Evolutionary conservation across 1,140 invertebrate species (phyloP), one percentile per base, ranked within the genome.

Genomic region (Euborellia annulipes): DNA sequence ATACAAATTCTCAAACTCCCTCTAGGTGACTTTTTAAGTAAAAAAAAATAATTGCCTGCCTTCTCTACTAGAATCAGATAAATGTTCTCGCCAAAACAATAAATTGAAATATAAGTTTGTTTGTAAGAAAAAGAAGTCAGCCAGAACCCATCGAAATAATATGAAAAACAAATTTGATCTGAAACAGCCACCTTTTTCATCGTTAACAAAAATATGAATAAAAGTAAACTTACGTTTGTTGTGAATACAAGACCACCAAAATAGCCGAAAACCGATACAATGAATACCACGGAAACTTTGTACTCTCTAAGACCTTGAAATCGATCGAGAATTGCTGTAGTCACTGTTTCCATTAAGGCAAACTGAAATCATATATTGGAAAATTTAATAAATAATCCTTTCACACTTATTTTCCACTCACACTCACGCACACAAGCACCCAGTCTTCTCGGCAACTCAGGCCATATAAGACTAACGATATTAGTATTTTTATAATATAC

Each of bases 281-380:
- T 42, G 1, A 61, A 34, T 8, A 64, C 56, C 9, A 65, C 56
- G 46, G 48, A 51, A 8, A 53, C 54, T 36, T 60, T 60, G 21
- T 59, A 52, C 20, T 59, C 56, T 47, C 64, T 52, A 7, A 69
- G 50, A 3, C 52, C 41, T 3, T 65, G 66, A 46, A 65, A 63
- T 8, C 63, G 58, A 48, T 72, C 68, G 22, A 67, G 56, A 14
- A 71, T 56, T 16, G 68, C 66, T 19, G 69, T 71, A 47, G 67
- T 64, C n/a, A 70, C 62, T 9, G 64, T 65, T 46, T 66, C 64
- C 44, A 66, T 53, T 20, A 66, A 53, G 43, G 64, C 50, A 46
- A 51, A 51, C 47, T 50, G 20, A 13, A 48, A 50, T 6, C 4
- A 6, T 27, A 11, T 27, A 27, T 27, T 27, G 4, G 4, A 4